Conservation (phyloP, 2,888 invertebrate genomes). For the Hoplodrina ambigua region DNA sequence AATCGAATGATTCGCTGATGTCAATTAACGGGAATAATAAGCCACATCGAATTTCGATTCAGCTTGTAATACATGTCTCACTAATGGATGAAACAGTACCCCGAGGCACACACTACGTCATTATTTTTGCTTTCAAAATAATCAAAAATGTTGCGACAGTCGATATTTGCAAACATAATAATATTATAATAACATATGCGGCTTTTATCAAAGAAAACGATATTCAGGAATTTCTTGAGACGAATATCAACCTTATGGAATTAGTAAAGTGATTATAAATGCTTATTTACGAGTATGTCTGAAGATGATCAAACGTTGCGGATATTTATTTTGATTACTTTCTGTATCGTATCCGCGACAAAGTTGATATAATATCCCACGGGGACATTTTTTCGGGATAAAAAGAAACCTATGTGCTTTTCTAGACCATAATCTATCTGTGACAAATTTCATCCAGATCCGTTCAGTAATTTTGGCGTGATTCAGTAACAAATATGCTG, state of each 20-base stretch:
- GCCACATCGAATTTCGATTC: conserved; percentile 30
- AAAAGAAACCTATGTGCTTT: too few species aligned
- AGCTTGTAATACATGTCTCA: conserved; percentile 24
- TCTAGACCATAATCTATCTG: too few species aligned
- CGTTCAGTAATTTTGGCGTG: too few species aligned
- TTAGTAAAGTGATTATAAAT: conserved; percentile 1
- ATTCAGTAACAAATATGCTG: too few species aligned
- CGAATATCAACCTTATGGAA: conserved; percentile 16
- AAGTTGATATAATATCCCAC: too few species aligned
- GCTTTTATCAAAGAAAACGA: conserved; percentile 34
- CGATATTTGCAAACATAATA: conserved; percentile 26
- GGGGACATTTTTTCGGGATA: too few species aligned
- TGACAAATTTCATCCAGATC: too few species aligned
- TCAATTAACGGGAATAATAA: conserved; percentile 36
- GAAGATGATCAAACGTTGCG: neutral
- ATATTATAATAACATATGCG: conserved; percentile 26
- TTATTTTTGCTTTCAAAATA: conserved; percentile 43
- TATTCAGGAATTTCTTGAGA: conserved; percentile 1
- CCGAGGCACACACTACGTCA: conserved; percentile 31
- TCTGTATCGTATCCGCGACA: too few species aligned
- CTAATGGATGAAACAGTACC: conserved; percentile 35
- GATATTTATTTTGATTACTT: neutral
- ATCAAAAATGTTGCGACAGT: conserved; percentile 27
- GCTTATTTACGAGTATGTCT: neutral
- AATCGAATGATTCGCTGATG: conserved; percentile 20